These are phyloP conservation scores for Sapajus apella DNA, from an alignment of 2,113 vertebrate genomes.

Conservation along the genomic window DNA sequence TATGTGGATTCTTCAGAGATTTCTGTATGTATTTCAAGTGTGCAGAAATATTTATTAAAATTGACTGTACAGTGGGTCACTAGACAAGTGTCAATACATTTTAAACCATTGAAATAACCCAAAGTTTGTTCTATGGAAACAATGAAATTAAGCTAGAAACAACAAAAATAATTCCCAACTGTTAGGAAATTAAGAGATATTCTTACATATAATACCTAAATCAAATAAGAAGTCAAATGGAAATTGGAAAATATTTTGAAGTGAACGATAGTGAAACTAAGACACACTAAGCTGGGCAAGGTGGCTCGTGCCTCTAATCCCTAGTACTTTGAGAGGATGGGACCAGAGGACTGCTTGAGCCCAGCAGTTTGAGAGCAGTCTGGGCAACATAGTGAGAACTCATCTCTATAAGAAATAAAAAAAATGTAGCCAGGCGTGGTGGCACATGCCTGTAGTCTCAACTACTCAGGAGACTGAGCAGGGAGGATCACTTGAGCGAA, in stretches of 20 bases:
- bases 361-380: no score
- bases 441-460: no score
- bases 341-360: no score
- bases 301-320: no score
- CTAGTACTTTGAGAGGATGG: no score
- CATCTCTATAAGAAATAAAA: no score
- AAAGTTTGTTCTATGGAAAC: not conserved
- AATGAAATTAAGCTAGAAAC: not conserved
- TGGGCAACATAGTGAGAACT: no score
- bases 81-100: not conserved
- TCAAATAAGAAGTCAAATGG: not conserved
- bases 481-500: no score
- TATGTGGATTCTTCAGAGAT: not conserved
- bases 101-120: not conserved
- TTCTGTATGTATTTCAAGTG: not conserved
- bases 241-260: conserved; percentile 5
- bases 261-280: not conserved
- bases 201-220: not conserved
- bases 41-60: not conserved
- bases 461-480: no score
- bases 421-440: no score
- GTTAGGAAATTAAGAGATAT: not conserved
- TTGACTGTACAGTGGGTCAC: not conserved
- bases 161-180: not conserved
- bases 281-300: not conserved